A percentile compares a stretch with the other conserved stretches of the same genome.
Conservation (phyloP, 92 coral and sea anemone genomes). For the Epizoanthus fatuus region DNA sequence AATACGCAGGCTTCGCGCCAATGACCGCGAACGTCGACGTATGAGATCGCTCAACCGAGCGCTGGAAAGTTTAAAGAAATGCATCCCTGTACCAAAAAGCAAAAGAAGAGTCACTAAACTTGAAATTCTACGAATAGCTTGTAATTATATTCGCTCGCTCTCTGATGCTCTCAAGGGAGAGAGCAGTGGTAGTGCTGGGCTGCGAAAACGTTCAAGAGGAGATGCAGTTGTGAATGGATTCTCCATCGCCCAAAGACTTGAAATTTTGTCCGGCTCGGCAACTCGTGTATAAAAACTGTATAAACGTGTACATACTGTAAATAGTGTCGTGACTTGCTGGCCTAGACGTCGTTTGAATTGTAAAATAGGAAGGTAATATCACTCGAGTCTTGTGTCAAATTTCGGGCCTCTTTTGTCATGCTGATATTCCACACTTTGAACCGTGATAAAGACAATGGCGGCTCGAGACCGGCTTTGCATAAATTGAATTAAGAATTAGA, state of each 20-base stretch:
- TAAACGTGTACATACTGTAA: not conserved
- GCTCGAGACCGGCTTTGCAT: conserved; percentile 1
- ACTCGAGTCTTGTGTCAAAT: not conserved
- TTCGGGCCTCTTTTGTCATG: conserved; percentile 28
- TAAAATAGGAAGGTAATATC: not conserved
- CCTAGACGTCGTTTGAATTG: conserved; percentile 8
- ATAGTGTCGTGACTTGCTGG: conserved; percentile 7
- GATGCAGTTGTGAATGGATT: conserved; percentile 95
- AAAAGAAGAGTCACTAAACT: conserved; percentile 97
- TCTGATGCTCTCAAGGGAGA: conserved; percentile 97
- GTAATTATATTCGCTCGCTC: conserved; percentile 90
- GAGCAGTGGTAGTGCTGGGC: conserved; percentile 45
- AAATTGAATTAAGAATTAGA: conserved; percentile 15
- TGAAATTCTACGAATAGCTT: conserved; percentile 96
- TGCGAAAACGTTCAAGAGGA: conserved; percentile 68
- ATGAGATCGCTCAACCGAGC: conserved; percentile 97
- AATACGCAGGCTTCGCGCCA: conserved; percentile 98
- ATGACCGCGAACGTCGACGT: conserved; percentile 97
- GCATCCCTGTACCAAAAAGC: conserved; percentile 97
- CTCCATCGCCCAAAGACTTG: conserved; percentile 96
- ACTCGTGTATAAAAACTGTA: conserved; percentile 21
- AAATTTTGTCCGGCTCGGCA: conserved; percentile 75
- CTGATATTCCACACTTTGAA: conserved; percentile 11
- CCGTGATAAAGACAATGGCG: conserved; percentile 1
- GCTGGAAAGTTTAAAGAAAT: conserved; percentile 92